Base-by-base conservation (phyloP, 2,888 invertebrate species). In the Morpho achilles region DNA sequence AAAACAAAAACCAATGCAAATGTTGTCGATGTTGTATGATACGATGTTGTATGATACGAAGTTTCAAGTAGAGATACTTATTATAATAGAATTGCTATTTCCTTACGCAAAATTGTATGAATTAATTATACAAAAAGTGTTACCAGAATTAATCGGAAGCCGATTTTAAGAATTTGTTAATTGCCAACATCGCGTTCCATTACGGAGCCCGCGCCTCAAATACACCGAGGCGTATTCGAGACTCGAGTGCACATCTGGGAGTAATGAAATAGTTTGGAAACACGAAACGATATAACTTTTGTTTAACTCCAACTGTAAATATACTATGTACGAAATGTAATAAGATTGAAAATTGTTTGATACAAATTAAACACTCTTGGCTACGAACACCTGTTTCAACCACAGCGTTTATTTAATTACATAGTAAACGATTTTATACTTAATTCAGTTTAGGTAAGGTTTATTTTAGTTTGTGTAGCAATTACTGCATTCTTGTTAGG, bases 301-400 rank as follows among this genome's bases (percentile, higher is more conserved):
- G 48, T 44, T 23, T 1, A 1, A n/a, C 61, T 43, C 23, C 7
- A 50, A 0, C 8, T 6, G 75, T 73, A 67, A 61, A 53, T 7
- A 57, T 32, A 75, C 68, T 65, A 57, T 80, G 72, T 6, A 0
- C 0, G 0, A 0, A 0, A 10, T 0, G 0, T 0, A 0, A 53
- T 67, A 80, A 52, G 64, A 69, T 67, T 51, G 3, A 69, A 51
- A 65, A 64, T 70, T 0, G 6, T 2, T 54, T 58, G 55, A 4
- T 43, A 1, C 5, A 0, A 9, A n/a, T 22, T 52, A 69, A 70
- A 76, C 72, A 79, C 75, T 77, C 81, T 80, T 76, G 76, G 72
- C 79, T 77, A 68, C 72, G 86, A 87, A 89, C 89, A 89, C 89
- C 89, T 89, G 89, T 89, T 89, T 87, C 82, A 80, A 85, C 86